Evolutionary conservation across 2,113 vertebrate species (phyloP), one percentile per base, ranked within the genome.

Genomic region (Tenebrosternarchus preto): DNA sequence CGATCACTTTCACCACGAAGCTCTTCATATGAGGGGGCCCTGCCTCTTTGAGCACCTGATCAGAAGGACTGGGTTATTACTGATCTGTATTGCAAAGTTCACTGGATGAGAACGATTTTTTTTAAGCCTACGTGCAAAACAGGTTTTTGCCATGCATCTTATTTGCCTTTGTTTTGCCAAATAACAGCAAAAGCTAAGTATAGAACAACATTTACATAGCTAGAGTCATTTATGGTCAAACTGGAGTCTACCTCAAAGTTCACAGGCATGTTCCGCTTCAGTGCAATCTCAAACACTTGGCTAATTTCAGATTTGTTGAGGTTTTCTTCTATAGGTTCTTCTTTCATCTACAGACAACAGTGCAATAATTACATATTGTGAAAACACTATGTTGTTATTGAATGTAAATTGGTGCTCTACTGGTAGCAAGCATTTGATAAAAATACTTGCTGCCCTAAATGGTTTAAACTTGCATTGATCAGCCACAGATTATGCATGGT

Each of bases 301-400:
- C 98, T 99, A 90, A 99, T 98, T 96, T 99, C 98, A 71, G 97
- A 99, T 91, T 99, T 99, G 93, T 98, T 99, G 82, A 98, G 95
- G 92, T 98, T 98, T 90, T 98, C 96, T 91, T 99, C 96, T 90
- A 95, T 94, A 8, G 93, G 90, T 87, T 96, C 95, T 88, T 96
- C 96, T 77, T 96, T 96, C 83, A 96, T 93, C 98, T 99, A 86
- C 20, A 87, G 87, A 89, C 85, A 92, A 88, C 74, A 86, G 69
- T 19, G 27, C 68, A 27, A 63, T 1, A 74, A 76, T 19, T 59
- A 78, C 4, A 22, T 11, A 53, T 24, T 50, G 20, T 53, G 12
- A 67, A 66, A 55, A 72, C 5, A 76, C 22, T 55, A 73, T 3
- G 63, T 25, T 46, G 15, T 53, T 59, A 50, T 8, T 25, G 7